Evolutionary conservation across 1,140 invertebrate genomes (phyloP).

Genomic region (Acyrthosiphon pisum): DNA sequence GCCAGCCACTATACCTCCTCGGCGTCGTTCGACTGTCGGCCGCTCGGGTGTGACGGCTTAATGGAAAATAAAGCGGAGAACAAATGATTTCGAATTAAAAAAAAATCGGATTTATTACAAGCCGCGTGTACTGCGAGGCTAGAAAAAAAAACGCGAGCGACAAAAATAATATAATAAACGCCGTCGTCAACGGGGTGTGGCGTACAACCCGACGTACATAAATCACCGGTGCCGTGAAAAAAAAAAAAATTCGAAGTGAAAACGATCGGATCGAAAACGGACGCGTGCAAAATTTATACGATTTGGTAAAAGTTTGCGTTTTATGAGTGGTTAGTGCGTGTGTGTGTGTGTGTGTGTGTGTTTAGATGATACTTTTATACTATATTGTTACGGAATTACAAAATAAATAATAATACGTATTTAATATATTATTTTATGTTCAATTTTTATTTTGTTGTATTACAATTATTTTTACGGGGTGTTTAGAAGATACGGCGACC

Average conservation of each 20-base stretch:
- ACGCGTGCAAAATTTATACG: background rate
- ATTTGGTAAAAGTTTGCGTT: background rate
- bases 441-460: background rate
- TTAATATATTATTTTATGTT: background rate
- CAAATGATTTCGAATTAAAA: conserved; percentile 24
- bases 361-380: background rate
- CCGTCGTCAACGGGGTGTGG: background rate
- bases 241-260: background rate
- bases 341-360: background rate
- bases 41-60: background rate
- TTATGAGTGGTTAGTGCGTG: background rate
- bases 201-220: background rate
- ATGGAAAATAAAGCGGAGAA: background rate
- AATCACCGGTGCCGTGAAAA: background rate
- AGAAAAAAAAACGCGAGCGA: background rate
- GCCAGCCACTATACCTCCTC: too few species aligned
- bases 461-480: background rate
- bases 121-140: background rate
- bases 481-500: background rate
- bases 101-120: conserved; percentile 7
- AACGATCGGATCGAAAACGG: conserved; percentile 22
- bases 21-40: background rate
- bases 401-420: background rate
- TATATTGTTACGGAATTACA: background rate
- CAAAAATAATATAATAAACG: conserved; percentile 24